phyloP scores from a whole-genome alignment of 2,797 vertebrate species.

The Bradypodion ventrale region DNA sequence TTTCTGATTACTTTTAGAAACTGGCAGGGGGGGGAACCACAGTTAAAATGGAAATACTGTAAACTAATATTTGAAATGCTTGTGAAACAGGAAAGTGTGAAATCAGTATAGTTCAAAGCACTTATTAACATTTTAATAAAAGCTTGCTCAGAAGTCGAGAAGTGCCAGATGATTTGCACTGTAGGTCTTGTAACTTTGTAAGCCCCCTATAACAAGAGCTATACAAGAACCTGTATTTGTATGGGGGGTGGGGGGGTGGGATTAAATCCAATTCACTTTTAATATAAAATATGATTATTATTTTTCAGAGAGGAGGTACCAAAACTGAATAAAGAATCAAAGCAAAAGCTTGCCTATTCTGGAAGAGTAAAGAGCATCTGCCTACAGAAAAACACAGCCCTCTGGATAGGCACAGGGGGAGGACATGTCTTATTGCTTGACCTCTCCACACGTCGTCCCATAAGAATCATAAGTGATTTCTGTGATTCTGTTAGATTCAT shows the following conservation, averaged over 20 bases:
- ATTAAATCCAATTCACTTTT: neutral
- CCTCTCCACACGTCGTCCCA: constrained; percentile 81
- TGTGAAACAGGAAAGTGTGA: neutral
- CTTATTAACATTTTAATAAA: neutral
- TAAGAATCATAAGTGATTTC: constrained; percentile 79
- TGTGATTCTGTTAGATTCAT: constrained; percentile 86
- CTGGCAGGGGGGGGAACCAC: neutral
- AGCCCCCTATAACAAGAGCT: no score
- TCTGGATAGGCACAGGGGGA: constrained; percentile 93
- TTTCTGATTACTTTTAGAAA: neutral
- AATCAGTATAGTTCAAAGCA: neutral
- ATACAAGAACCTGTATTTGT: neutral
- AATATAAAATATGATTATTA: constrained; percentile 22
- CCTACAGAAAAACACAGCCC: constrained; percentile 84
- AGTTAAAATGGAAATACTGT: neutral
- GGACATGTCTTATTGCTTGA: constrained; percentile 90
- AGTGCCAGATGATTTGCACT: no score
- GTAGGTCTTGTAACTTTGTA: no score
- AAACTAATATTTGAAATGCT: neutral
- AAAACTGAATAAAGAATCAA: constrained; percentile 65
- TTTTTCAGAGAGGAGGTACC: constrained; percentile 72
- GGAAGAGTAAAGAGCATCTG: constrained; percentile 88
- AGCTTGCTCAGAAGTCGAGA: neutral
- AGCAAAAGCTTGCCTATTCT: constrained; percentile 73
- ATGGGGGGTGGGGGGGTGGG: no score